Percentiles rank a stretch among this genome's conserved stretches.
These are phyloP conservation scores for Cyrtorhinus lividipennis DNA, from an alignment of 1,140 invertebrate genomes.

Conservation along the genomic window DNA sequence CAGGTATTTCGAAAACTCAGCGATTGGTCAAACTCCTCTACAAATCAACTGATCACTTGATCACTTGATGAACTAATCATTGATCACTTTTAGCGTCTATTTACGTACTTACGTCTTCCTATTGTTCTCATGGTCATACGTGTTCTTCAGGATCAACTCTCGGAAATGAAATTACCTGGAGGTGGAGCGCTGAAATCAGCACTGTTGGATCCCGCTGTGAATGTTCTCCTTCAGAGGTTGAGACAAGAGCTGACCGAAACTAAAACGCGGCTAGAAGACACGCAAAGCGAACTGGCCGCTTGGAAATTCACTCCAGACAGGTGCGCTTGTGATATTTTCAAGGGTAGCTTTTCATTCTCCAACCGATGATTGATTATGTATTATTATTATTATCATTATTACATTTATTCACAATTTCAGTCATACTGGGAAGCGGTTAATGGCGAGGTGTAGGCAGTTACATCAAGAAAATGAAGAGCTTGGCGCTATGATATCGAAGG, in stretches of 20 bases:
- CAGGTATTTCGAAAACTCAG: too few species aligned
- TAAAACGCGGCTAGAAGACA: slow-evolving; percentile 86
- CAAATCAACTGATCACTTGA: too few species aligned
- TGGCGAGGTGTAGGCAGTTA: slow-evolving; percentile 92
- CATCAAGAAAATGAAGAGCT: slow-evolving; percentile 98
- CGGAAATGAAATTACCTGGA: slow-evolving; percentile 72
- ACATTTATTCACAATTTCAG: slow-evolving; percentile 30
- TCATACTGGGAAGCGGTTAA: slow-evolving; percentile 91
- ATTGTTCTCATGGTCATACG: not conserved
- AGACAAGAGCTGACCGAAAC: slow-evolving; percentile 79
- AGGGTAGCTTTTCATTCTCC: not conserved
- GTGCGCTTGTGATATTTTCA: slow-evolving; percentile 33
- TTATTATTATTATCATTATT: too few species aligned
- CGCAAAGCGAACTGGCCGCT: slow-evolving; percentile 91
- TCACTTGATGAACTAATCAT: too few species aligned
- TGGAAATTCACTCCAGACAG: slow-evolving; percentile 99
- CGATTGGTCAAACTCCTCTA: too few species aligned
- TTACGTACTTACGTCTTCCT: too few species aligned
- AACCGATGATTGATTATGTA: not conserved
- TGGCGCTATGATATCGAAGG: slow-evolving; percentile 88
- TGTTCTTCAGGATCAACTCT: slow-evolving; percentile 64
- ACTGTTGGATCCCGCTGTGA: slow-evolving; percentile 87
- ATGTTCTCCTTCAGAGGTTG: slow-evolving; percentile 81
- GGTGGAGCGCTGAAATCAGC: slow-evolving; percentile 52
- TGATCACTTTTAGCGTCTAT: too few species aligned